A percentile compares a stretch with the other conserved stretches of the same genome.
phyloP scores from a whole-genome alignment of 2,797 vertebrate species.

The Euthynnus affinis region DNA sequence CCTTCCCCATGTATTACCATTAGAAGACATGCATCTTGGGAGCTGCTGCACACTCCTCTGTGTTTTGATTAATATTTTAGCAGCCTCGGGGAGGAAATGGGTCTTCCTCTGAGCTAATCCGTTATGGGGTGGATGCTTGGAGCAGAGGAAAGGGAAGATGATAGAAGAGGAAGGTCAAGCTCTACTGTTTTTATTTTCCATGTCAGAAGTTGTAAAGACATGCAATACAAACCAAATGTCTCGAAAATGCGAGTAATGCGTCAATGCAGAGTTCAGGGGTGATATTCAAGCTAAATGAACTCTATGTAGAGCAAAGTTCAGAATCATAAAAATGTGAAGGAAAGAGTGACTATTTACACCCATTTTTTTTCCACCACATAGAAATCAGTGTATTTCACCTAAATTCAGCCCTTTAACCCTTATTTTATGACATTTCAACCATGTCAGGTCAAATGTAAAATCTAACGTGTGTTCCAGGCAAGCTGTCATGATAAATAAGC shows the following conservation, averaged over 20 bases:
- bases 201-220: constrained; percentile 75
- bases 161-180: constrained; percentile 82
- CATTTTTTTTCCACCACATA: no score
- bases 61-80: constrained; percentile 99
- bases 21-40: constrained; percentile 95
- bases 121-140: constrained; percentile 89
- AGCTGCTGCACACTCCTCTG: constrained; percentile 93
- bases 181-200: constrained; percentile 77
- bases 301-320: not conserved
- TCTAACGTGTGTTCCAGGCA: not conserved
- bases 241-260: constrained; percentile 42
- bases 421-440: not conserved
- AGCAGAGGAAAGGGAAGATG: constrained; percentile 81
- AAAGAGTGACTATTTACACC: not conserved
- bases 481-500: not conserved
- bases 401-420: not conserved
- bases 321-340: constrained; percentile 13
- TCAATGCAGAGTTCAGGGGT: constrained; percentile 23
- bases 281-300: constrained; percentile 20
- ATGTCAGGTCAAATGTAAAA: not conserved
- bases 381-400: not conserved
- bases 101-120: constrained; percentile 95
- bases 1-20: constrained; percentile 91
- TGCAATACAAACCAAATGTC: constrained; percentile 54
- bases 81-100: constrained; percentile 94